Conservation (phyloP, 2,888 invertebrate genomes). For the Drosophila affinis region DNA sequence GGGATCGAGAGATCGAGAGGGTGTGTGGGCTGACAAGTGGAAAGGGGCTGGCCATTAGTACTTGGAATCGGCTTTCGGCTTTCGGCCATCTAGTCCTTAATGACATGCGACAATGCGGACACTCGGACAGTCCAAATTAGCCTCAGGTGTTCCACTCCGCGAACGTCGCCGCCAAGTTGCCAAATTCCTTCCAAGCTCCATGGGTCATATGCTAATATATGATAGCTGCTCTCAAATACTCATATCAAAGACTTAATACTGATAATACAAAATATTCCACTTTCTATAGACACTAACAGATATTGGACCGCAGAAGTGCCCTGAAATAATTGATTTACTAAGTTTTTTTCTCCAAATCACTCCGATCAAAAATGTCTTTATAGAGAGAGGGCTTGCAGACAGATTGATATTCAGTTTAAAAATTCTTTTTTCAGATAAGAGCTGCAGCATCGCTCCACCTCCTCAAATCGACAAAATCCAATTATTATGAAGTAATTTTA, state of each 20-base stretch:
- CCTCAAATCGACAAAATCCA: too few relatives aligned
- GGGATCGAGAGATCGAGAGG: constrained; percentile 17
- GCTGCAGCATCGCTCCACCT: too few relatives aligned
- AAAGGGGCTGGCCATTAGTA: constrained; percentile 12
- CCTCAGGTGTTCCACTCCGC: not conserved
- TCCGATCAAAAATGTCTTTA: not conserved
- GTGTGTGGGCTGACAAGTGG: constrained; percentile 43
- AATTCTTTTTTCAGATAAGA: too few relatives aligned
- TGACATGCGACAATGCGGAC: constrained; percentile 48
- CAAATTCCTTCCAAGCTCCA: not conserved
- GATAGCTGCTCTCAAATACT: too few relatives aligned
- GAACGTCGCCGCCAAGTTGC: not conserved
- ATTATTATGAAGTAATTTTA: constrained; percentile 4
- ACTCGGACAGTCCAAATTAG: not conserved
- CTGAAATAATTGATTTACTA: too few relatives aligned
- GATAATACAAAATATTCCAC: too few relatives aligned
- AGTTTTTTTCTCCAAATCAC: not conserved
- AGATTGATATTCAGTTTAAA: too few relatives aligned
- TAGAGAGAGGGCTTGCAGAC: too few relatives aligned
- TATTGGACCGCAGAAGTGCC: too few relatives aligned
- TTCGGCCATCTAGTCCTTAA: constrained; percentile 20
- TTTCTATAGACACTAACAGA: too few relatives aligned
- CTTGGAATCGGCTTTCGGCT: not conserved
- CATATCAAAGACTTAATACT: too few relatives aligned
- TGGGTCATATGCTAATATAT: too few relatives aligned